Evolutionary conservation across 2,888 invertebrate genomes (phyloP).

Genomic region (Luffia ferchaultella): DNA sequence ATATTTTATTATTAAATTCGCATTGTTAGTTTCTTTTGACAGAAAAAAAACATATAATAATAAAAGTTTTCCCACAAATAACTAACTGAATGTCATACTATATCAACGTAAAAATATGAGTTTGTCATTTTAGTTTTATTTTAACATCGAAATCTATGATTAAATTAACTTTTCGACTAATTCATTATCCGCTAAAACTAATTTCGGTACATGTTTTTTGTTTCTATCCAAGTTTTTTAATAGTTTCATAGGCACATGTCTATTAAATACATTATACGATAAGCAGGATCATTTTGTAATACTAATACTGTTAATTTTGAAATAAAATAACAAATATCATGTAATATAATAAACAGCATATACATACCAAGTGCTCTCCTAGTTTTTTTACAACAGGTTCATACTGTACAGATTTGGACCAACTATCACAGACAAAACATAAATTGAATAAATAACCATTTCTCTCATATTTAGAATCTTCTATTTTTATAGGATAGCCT

Average conservation of each 20-base stretch:
- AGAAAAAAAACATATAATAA: too few species aligned
- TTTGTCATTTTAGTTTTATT: too few species aligned
- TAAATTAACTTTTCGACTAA: too few species aligned
- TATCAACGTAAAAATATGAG: too few species aligned
- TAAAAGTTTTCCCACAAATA: too few species aligned
- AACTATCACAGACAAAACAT: slow-evolving; percentile 92
- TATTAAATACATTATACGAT: neutral
- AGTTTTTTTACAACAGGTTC: slow-evolving; percentile 95
- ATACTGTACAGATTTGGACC: slow-evolving; percentile 90
- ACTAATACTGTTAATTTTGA: neutral
- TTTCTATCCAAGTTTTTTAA: too few species aligned
- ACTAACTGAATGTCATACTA: too few species aligned
- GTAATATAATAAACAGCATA: neutral
- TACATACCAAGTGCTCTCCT: slow-evolving; percentile 84
- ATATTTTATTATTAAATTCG: too few species aligned
- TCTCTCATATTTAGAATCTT: slow-evolving; percentile 86
- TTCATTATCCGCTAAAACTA: too few species aligned
- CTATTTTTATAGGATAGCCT: slow-evolving; percentile 91
- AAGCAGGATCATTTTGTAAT: neutral
- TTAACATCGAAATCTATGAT: too few species aligned
- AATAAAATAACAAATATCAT: neutral
- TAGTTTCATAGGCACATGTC: neutral
- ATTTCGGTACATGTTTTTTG: too few species aligned
- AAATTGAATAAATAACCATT: slow-evolving; percentile 96
- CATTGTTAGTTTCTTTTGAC: too few species aligned